Evolutionary conservation across 30 jellyfish, hydroid and myxozoan species (phyloP), one percentile per base, ranked within the genome.

Genomic region (Rhopilema esculentum): DNA sequence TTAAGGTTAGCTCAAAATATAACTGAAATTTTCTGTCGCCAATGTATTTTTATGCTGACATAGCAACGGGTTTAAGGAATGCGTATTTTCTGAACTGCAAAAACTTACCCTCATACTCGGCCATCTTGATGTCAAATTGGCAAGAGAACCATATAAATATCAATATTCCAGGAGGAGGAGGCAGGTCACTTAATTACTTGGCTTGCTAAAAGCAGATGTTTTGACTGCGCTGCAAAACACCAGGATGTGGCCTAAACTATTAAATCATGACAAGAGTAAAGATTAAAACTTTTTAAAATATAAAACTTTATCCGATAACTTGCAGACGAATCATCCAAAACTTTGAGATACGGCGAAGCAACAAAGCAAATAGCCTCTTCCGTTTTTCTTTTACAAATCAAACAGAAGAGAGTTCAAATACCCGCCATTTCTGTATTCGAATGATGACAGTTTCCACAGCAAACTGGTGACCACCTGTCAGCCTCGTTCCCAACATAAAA

Each of bases 341-440:
- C n/a, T n/a, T n/a, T n/a, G n/a, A n/a, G n/a, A n/a, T n/a, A n/a
- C n/a, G n/a, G n/a, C n/a, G n/a, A n/a, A n/a, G n/a, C n/a, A n/a
- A n/a, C n/a, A n/a, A n/a, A n/a, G n/a, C n/a, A n/a, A n/a, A 12
- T 2, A 40, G 12, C 12, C 57, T 40, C 57, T 40, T 40, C 57
- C 57, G 57, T 12, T 12, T 40, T 40, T 12, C 57, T 40, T 12
- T 40, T 12, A 2, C 12, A 40, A 12, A 2, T 40, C 12, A 12
- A 2, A 2, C 12, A 12, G 12, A 40, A 40, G 9, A 12, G 57
- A 12, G 9, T 40, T 33, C 40, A 74, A 31, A 40, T 27, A 29
- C 57, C 91, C 91, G 91, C 91, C 91, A 81, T 80, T 65, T 63
- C 25, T 80, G 90, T 33, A 67, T 66, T 81, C 66, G 80, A 80